Conservation (phyloP, 2,113 vertebrate species). For the Emydura subglobosa region DNA sequence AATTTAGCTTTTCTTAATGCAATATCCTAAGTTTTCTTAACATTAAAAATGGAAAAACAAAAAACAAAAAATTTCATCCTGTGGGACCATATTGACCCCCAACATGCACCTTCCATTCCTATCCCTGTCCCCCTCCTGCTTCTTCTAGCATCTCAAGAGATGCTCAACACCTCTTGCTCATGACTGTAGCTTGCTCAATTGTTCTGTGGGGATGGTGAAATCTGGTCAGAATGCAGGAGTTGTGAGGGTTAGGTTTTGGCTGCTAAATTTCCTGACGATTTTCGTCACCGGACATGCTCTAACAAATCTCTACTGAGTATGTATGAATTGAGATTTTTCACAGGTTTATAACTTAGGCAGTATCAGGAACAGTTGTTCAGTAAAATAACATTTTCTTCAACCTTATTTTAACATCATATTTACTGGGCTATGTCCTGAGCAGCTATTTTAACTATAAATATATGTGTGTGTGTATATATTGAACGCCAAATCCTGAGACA, state of each 20-base stretch:
- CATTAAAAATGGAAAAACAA: too few species aligned
- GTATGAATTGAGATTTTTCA: background rate
- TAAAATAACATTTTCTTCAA: background rate
- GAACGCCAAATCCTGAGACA: background rate
- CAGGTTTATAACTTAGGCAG: background rate
- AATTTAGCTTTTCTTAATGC: too few species aligned
- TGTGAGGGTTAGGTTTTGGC: background rate
- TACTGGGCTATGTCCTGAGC: too few species aligned
- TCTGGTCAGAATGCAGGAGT: background rate
- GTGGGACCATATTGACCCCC: too few species aligned
- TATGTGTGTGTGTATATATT: background rate
- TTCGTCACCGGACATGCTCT: too few species aligned
- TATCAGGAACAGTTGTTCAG: background rate
- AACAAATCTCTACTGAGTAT: background rate
- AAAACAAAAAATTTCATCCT: too few species aligned
- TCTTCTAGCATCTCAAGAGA: background rate
- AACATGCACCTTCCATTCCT: too few species aligned
- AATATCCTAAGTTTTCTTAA: too few species aligned
- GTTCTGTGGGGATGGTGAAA: background rate
- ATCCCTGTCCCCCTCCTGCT: background rate
- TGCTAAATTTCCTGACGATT: too few species aligned
- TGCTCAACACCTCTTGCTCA: background rate
- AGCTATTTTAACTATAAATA: background rate
- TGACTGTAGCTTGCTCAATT: accelerated
- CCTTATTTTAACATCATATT: too few species aligned